Evolutionary conservation across 2,888 invertebrate species (phyloP), one percentile per base, ranked within the genome.

Genomic region (Eupithecia dodoneata): DNA sequence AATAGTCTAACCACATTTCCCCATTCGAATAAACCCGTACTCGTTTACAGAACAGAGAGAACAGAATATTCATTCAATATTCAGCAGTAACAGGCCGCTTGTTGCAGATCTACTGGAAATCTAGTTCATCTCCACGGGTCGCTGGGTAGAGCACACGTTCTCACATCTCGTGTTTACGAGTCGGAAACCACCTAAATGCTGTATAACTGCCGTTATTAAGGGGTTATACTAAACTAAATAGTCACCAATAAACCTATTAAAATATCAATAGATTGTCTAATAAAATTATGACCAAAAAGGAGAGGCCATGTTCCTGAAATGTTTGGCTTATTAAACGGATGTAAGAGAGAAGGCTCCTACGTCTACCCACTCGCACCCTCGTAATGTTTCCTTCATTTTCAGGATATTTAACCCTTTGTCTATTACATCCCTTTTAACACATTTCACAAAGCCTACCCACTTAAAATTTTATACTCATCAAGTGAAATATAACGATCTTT

Each of bases 111-210:
- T 87, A 87, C 90, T 89, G 90, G 89, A 91, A 91, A 91, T 91
- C 90, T 90, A 90, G 90, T 90, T 88, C 92, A 91, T 72, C 88
- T 90, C 84, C 87, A 92, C 89, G 89, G 90, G 88, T 91, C 89
- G 91, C 83, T 90, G 89, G 84, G 84, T 70, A 42, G 42, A 45
- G 47, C 70, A 18, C 45, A 18, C 70, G 47, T 30, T n/a, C 30
- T 47, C 70, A 70, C 47, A 47, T 70, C 70, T 49, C 70, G 30
- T 70, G 70, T 47, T 70, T 70, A 45, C 5, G 47, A 70, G 18
- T 45, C 30, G 47, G 47, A 47, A 9, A 18, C 18, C 18, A 70
- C 63, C 63, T 59, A 59, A 59, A 59, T 59, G 45, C n/a, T 47
- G 3, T 42, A 44, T 7, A 67, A 44, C 15, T 12, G n/a, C 66